phyloP scores from a whole-genome alignment of 92 coral and sea anemone species.

The Nematostella vectensis region DNA sequence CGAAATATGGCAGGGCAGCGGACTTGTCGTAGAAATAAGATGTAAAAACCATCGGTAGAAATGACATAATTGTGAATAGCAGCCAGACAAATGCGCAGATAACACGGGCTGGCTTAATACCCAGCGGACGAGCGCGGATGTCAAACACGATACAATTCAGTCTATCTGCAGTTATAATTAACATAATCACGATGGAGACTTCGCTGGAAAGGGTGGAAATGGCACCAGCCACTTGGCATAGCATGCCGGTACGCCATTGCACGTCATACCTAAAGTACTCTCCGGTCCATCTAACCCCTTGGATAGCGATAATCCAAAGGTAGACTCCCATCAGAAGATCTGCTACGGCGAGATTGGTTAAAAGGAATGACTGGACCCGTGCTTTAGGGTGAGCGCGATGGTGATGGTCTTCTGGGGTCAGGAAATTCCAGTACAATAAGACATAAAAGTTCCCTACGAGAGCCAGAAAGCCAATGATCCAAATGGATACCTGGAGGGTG shows the following conservation, averaged over 20 bases:
- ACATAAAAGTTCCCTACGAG: constrained; percentile 47
- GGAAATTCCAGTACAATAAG: constrained; percentile 21
- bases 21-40: constrained; percentile 27
- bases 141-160: constrained; percentile 53
- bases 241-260: constrained; percentile 29
- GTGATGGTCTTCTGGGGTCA: constrained; percentile 17
- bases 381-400: constrained; percentile 26
- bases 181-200: constrained; percentile 42
- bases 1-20: constrained; percentile 19
- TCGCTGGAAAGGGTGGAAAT: constrained; percentile 59
- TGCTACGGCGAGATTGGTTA: constrained; percentile 56
- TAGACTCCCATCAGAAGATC: constrained; percentile 63
- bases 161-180: constrained; percentile 52
- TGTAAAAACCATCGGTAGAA: constrained; percentile 25
- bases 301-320: constrained; percentile 35
- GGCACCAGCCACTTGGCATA: constrained; percentile 44
- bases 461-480: constrained; percentile 59
- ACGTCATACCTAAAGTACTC: constrained; percentile 54
- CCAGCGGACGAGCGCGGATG: constrained; percentile 34
- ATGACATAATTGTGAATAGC: constrained; percentile 17
- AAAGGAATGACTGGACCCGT: constrained; percentile 48
- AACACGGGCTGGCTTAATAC: constrained; percentile 12
- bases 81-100: constrained; percentile 28
- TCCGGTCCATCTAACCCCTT: constrained; percentile 44
- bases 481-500: constrained; percentile 35